Conservation (phyloP, 2,797 vertebrate genomes). For the Siniperca scherzeri region DNA sequence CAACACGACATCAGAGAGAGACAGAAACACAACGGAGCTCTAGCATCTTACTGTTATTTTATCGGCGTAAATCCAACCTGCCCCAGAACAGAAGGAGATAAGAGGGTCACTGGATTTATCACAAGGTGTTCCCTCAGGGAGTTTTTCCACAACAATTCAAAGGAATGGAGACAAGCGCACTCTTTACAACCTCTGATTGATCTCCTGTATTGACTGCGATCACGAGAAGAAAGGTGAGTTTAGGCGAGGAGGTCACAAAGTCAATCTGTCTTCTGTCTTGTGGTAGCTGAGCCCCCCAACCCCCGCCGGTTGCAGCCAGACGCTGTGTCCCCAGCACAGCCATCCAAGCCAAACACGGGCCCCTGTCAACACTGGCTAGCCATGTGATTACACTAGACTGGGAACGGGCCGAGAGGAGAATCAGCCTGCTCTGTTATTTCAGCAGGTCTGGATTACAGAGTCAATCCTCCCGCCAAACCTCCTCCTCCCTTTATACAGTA, state of each 20-base stretch:
- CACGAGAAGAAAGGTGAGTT: constrained; percentile 40
- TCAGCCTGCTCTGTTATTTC: constrained; percentile 76
- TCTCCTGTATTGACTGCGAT: constrained; percentile 42
- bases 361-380: constrained; percentile 76
- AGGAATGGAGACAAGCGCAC: constrained; percentile 22
- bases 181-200: constrained; percentile 32
- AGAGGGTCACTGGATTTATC: constrained; percentile 51
- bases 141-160: constrained; percentile 22
- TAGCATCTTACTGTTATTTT: constrained; percentile 49
- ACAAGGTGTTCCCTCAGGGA: constrained; percentile 14
- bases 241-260: constrained; percentile 58
- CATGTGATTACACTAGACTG: constrained; percentile 76
- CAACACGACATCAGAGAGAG: constrained; percentile 58
- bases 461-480: constrained; percentile 62
- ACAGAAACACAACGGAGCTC: not conserved
- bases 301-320: constrained; percentile 52
- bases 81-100: constrained; percentile 37
- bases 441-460: constrained; percentile 82
- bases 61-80: constrained; percentile 57
- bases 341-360: constrained; percentile 79
- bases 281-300: constrained; percentile 34
- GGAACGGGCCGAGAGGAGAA: constrained; percentile 69
- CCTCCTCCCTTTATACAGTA: constrained; percentile 73
- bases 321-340: constrained; percentile 68
- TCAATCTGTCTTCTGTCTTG: constrained; percentile 49